phyloP scores from a whole-genome alignment of 2,113 vertebrate species.

The Aspiorhynchus laticeps region DNA sequence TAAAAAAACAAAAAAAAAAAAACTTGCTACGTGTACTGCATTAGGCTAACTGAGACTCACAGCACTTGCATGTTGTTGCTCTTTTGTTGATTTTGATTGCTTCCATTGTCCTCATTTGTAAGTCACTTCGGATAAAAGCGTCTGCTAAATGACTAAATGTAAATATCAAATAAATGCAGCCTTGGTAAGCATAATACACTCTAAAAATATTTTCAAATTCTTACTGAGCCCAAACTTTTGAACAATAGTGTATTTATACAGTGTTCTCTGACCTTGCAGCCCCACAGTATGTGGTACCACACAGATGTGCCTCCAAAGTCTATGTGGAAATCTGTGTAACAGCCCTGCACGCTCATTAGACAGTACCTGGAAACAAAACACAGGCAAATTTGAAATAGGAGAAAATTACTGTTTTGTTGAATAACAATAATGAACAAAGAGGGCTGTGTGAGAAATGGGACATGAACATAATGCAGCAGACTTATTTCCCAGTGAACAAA shows the following conservation, averaged over 20 bases:
- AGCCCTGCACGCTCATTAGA: constrained; percentile 98
- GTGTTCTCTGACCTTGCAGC: constrained; percentile 85
- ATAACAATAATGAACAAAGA: neutral
- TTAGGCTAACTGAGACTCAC: too few relatives aligned
- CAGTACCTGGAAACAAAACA: constrained; percentile 83
- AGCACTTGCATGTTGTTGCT: too few relatives aligned
- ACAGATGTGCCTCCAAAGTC: constrained; percentile 99
- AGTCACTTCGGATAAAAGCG: too few relatives aligned
- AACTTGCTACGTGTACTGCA: too few relatives aligned
- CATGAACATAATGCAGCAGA: neutral
- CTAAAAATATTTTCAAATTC: neutral
- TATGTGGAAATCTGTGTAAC: constrained; percentile 98
- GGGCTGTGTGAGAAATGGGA: neutral
- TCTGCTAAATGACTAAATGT: too few relatives aligned
- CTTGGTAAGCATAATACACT: too few relatives aligned
- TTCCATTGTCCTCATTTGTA: too few relatives aligned
- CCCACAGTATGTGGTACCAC: constrained; percentile 97
- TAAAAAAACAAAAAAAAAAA: too few relatives aligned
- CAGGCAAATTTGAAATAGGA: neutral
- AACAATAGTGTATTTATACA: neutral
- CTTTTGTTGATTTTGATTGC: too few relatives aligned
- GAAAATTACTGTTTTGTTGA: constrained; percentile 22
- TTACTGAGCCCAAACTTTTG: neutral
- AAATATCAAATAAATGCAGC: too few relatives aligned
- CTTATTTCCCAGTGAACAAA: neutral